Conservation (phyloP, 2,888 invertebrate species). For the Elegia similella region DNA sequence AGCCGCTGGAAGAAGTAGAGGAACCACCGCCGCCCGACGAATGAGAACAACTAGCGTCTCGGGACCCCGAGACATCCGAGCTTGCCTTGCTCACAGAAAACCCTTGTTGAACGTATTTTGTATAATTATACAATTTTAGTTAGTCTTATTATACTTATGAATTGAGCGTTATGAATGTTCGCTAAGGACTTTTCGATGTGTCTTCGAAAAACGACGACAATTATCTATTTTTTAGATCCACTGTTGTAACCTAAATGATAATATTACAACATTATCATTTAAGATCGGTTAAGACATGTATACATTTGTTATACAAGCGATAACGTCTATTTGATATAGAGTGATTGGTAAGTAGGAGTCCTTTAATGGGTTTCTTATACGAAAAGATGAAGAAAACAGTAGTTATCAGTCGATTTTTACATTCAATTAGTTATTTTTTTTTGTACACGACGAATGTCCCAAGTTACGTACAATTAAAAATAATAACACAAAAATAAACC, state of each 20-base stretch:
- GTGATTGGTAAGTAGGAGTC: slow-evolving; percentile 5
- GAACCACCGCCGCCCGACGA: slow-evolving; percentile 32
- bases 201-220: slow-evolving; percentile 50
- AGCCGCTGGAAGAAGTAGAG: slow-evolving; percentile 29
- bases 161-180: slow-evolving; percentile 33
- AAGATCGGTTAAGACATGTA: slow-evolving; percentile 23
- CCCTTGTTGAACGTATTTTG: slow-evolving; percentile 50
- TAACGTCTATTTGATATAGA: not conserved
- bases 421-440: not conserved
- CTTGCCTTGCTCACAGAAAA: slow-evolving; percentile 26
- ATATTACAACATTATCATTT: slow-evolving; percentile 17
- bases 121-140: slow-evolving; percentile 57
- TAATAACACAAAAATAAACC: no score
- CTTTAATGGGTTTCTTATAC: not conserved
- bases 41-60: slow-evolving; percentile 39
- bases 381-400: not conserved
- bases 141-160: slow-evolving; percentile 36
- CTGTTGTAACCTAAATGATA: slow-evolving; percentile 41
- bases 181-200: slow-evolving; percentile 54
- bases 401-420: not conserved
- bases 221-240: slow-evolving; percentile 60
- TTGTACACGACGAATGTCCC: no score
- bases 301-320: slow-evolving; percentile 14
- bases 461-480: no score
- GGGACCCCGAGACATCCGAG: slow-evolving; percentile 29